Evolutionary conservation across 2,797 vertebrate genomes (phyloP), one percentile per base, ranked within the genome.

Genomic region (Menidia menidia): DNA sequence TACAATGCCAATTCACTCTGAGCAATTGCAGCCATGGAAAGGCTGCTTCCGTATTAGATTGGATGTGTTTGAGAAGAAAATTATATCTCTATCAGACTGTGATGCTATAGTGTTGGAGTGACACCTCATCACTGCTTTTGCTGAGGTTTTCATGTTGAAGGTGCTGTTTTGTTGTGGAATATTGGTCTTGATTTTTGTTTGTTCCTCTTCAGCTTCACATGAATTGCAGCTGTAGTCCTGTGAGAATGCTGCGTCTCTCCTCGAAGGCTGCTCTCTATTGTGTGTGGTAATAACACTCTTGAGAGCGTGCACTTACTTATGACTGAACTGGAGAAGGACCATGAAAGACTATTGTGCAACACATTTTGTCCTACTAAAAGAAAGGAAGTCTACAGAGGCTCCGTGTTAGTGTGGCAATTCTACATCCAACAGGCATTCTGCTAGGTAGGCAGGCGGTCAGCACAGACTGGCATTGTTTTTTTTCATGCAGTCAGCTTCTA

Each of bases 271-370:
- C 62, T 80, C 75, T 80, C 77, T 72, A 77, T 89, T 90, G 81
- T 90, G 82, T 83, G 83, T 65, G 50, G 78, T 90, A 92, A 92
- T 86, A 89, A 92, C 84, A 80, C 85, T 90, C 89, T 71, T 41
- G 88, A 92, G 88, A 86, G 71, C 16, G 7, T 54, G 64, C 80
- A 80, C 82, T 84, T 84, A 86, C 83, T 87, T 91, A 75, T 77
- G 73, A 85, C 79, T 78, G 78, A 87, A 83, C 64, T 56, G 56
- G 60, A 85, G 73, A 75, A 64, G 78, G 71, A 68, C 80, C 71
- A 78, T 78, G 80, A 88, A 88, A 85, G 64, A 75, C 80, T 60
- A 85, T 69, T 87, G 81, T 84, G 72, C 71, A 68, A 8, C 73
- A 77, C 69, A 78, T 70, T 85, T 73, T 81, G 65, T 85, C 6